phyloP scores from a whole-genome alignment of 2,113 vertebrate species.

The Microcebus tavaratra region DNA sequence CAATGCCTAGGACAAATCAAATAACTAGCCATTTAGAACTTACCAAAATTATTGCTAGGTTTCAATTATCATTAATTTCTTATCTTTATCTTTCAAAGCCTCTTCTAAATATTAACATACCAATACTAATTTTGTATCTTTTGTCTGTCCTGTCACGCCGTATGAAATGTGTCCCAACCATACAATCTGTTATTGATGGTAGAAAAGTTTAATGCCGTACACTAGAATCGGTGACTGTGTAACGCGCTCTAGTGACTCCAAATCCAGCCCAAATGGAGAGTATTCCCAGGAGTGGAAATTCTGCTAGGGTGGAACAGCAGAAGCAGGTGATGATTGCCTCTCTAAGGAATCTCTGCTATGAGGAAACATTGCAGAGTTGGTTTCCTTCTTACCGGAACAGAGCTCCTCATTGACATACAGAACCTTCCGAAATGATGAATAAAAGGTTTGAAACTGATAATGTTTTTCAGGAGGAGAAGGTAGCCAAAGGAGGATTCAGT shows the following conservation, averaged over 20 bases:
- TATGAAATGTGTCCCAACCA: not conserved
- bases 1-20: not conserved
- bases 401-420: not conserved
- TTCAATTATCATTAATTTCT: not conserved
- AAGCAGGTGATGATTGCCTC: conserved; percentile 33
- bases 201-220: not conserved
- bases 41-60: not conserved
- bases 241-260: not conserved
- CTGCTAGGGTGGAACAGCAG: conserved; percentile 35
- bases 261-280: not conserved
- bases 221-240: not conserved
- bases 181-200: not conserved
- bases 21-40: not conserved
- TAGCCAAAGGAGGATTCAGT: not conserved
- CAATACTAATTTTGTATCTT: not conserved
- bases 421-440: not conserved
- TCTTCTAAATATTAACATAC: not conserved
- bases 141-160: not conserved
- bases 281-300: conserved; percentile 55
- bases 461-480: not conserved
- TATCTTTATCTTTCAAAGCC: not conserved
- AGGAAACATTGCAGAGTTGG: conserved; percentile 47
- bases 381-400: conserved; percentile 47
- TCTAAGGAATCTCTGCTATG: conserved; percentile 65
- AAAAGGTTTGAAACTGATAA: not conserved